Conservation (phyloP, 1,140 invertebrate species). For the Neelides sp. region DNA sequence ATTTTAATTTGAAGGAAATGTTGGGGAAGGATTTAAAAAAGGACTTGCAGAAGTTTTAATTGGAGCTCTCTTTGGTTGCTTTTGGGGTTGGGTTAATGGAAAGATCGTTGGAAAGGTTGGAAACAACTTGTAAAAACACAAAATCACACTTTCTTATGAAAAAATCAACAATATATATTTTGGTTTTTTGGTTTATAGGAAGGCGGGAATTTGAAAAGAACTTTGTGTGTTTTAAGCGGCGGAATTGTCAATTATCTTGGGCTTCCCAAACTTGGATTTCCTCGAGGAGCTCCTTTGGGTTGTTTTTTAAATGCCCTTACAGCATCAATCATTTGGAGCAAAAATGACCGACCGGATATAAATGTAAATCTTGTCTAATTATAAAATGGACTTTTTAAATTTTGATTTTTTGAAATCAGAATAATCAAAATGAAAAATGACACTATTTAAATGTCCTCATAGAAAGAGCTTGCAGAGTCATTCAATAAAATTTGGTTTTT, state of each 20-base stretch:
- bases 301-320: slow-evolving; percentile 14
- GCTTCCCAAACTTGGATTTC: slow-evolving; percentile 20
- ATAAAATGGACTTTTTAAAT: slow-evolving; percentile 26
- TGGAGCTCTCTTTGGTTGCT: slow-evolving; percentile 16
- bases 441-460: not conserved
- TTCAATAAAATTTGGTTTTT: slow-evolving; percentile 19
- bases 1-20: slow-evolving; percentile 1
- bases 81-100: slow-evolving; percentile 20
- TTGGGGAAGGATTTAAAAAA: slow-evolving; percentile 9
- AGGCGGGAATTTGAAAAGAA: not conserved
- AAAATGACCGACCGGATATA: no score
- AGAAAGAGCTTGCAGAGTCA: slow-evolving; percentile 6
- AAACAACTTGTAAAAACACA: not conserved
- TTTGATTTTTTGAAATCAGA: not conserved
- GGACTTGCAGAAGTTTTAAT: slow-evolving; percentile 17
- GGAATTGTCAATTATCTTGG: slow-evolving; percentile 22
- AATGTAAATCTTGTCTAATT: slow-evolving; percentile 10
- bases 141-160: not conserved
- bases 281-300: slow-evolving; percentile 19
- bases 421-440: not conserved
- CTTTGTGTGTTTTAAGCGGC: slow-evolving; percentile 10
- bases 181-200: not conserved
- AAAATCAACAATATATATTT: not conserved
- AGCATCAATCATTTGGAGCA: slow-evolving; percentile 14
- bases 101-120: slow-evolving; percentile 13